A percentile compares a stretch with the other conserved stretches of the same genome.
phyloP scores from a whole-genome alignment of 2,113 vertebrate genomes.

The Phodopus roborovskii region DNA sequence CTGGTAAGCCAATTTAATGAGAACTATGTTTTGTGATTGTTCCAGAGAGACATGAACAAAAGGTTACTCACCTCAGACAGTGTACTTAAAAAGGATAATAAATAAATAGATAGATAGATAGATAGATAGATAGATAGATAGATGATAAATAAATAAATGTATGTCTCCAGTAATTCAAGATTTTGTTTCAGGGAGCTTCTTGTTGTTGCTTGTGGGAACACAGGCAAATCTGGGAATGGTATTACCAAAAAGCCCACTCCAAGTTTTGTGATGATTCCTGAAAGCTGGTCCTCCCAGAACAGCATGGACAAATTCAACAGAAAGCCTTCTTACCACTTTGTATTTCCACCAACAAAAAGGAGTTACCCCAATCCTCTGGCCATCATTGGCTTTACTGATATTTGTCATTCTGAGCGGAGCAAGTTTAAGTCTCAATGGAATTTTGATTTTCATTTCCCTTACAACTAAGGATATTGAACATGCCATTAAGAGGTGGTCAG shows the following conservation, averaged over 20 bases:
- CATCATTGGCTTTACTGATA: no score
- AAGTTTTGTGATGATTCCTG: no score
- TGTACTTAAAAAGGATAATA: background rate
- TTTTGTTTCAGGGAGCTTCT: background rate
- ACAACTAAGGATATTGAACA: no score
- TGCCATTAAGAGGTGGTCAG: background rate
- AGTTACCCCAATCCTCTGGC: rapidly evolving
- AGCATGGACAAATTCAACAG: background rate
- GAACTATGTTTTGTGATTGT: background rate
- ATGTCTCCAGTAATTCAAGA: background rate
- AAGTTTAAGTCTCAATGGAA: background rate
- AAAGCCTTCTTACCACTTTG: background rate
- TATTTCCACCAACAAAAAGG: rapidly evolving
- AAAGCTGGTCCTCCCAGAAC: no score
- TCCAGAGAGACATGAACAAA: background rate
- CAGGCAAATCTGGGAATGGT: background rate
- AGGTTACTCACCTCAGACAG: background rate
- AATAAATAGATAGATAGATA: no score
- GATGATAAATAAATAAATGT: no score
- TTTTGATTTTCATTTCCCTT: background rate
- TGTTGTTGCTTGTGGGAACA: background rate
- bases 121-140: no score
- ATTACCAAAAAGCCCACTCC: background rate
- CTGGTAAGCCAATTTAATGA: background rate
- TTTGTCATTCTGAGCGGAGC: background rate